These are phyloP conservation scores for Hystrix brachyura DNA, from an alignment of 2,113 vertebrate species.

Conservation along the genomic window DNA sequence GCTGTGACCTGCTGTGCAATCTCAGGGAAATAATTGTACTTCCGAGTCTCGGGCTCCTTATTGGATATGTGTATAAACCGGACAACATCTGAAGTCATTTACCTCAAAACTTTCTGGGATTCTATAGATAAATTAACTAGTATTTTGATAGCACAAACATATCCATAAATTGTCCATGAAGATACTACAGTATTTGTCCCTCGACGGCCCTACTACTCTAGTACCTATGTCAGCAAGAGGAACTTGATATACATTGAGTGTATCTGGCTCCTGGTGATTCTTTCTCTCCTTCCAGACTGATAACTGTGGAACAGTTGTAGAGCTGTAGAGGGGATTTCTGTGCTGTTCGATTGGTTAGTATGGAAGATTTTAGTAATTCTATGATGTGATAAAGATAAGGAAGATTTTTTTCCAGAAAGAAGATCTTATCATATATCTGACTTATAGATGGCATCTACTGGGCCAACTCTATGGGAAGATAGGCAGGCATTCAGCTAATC, in stretches of 20 bases:
- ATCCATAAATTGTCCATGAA: not conserved
- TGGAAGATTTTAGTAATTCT: not conserved
- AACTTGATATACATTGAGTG: not conserved
- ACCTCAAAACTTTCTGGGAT: not conserved
- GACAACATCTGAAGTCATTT: not conserved
- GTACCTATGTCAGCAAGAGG: not conserved
- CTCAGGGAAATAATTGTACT: not conserved
- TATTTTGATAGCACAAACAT: not conserved
- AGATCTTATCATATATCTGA: not conserved
- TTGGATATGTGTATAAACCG: not conserved
- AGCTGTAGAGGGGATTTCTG: not conserved
- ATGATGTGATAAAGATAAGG: not conserved
- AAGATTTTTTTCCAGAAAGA: not conserved
- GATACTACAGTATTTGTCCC: not conserved
- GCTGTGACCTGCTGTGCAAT: not conserved
- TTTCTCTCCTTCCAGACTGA: not conserved
- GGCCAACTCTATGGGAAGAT: not conserved
- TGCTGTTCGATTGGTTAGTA: not conserved
- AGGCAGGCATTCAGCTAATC: not conserved
- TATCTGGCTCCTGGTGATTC: not conserved
- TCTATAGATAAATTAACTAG: not conserved
- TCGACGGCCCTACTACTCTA: not conserved
- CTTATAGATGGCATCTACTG: not conserved
- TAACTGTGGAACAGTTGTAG: not conserved
- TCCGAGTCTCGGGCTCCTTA: not conserved